Percentiles rank a stretch among this genome's conserved stretches.
phyloP scores from a whole-genome alignment of 2,797 vertebrate species.

The Sorex maritimensis region DNA sequence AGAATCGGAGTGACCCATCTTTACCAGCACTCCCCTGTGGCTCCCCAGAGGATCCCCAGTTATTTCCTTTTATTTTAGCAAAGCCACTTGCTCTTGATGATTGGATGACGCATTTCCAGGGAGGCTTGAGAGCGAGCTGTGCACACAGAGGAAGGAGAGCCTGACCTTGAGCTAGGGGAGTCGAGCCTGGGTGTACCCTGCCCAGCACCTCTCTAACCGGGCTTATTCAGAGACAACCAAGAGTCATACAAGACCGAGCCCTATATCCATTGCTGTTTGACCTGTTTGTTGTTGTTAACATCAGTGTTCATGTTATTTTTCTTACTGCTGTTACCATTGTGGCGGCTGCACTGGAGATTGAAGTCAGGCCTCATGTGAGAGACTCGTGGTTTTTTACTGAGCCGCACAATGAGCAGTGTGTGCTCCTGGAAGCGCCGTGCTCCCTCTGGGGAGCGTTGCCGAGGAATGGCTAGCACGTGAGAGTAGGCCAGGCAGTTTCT shows the following conservation, averaged over 20 bases:
- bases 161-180: neutral
- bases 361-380: neutral
- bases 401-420: no score
- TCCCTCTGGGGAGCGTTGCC: neutral
- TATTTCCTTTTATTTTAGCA: neutral
- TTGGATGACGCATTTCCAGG: neutral
- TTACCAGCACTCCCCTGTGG: neutral
- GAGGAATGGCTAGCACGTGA: rapidly evolving
- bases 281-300: no score
- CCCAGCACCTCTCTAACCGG: neutral
- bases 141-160: rapidly evolving
- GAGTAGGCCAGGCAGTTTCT: rapidly evolving
- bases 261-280: no score
- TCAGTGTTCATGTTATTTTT: no score
- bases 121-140: no score
- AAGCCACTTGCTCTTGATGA: neutral
- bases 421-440: neutral
- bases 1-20: neutral
- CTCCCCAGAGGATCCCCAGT: neutral
- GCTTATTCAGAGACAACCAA: neutral
- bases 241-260: neutral
- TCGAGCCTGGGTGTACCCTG: neutral
- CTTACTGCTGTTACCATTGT: no score
- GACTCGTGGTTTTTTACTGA: neutral
- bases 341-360: no score